These are phyloP conservation scores for Lacanobia oleracea DNA, from an alignment of 2,888 invertebrate genomes.

Conservation along the genomic window DNA sequence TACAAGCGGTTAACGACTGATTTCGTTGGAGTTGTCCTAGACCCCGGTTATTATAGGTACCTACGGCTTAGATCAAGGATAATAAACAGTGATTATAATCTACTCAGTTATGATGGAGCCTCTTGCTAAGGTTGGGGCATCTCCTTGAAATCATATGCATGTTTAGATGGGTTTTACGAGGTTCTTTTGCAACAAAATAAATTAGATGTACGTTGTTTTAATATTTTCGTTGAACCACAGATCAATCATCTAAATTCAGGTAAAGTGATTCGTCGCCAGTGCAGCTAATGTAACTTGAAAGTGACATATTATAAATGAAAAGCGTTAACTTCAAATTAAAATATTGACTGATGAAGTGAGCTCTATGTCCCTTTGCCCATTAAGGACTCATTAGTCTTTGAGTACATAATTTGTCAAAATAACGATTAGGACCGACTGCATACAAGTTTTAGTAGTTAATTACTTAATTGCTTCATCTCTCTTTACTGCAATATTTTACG, in stretches of 20 bases:
- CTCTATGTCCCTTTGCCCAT: neutral
- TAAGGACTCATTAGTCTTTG: constrained; percentile 3
- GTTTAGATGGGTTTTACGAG: neutral
- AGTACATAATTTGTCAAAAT: neutral
- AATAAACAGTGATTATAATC: constrained; percentile 64
- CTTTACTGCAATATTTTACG: neutral
- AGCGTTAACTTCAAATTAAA: neutral
- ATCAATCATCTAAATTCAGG: neutral
- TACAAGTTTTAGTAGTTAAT: neutral
- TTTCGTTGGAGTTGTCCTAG: constrained; percentile 74
- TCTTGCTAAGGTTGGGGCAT: constrained; percentile 52
- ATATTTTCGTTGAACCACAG: neutral
- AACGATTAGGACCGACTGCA: neutral
- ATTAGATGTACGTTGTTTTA: neutral
- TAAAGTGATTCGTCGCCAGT: too few relatives aligned
- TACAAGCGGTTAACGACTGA: constrained; percentile 69
- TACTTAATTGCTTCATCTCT: neutral
- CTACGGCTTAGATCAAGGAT: constrained; percentile 61
- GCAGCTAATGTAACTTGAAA: neutral
- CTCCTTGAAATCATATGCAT: constrained; percentile 30
- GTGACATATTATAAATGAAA: neutral
- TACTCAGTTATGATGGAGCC: constrained; percentile 49
- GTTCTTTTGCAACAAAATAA: neutral
- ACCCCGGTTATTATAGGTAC: constrained; percentile 67
- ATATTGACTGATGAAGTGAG: neutral